Base-by-base conservation (phyloP, 2,888 invertebrate genomes). In the Cephus spinipes region DNA sequence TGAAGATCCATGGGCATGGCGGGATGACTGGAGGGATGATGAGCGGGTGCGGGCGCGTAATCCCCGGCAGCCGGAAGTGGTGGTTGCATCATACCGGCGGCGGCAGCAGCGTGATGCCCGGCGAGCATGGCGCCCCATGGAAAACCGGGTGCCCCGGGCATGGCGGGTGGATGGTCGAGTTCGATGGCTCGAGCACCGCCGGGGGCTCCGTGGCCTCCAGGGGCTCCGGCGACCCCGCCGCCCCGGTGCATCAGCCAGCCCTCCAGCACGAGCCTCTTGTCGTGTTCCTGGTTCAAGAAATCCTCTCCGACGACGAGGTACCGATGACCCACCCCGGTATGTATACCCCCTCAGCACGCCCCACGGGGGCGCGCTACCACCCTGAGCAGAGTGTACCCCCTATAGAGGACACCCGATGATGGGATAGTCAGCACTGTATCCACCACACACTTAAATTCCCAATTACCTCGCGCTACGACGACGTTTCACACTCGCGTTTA, bases 1-100 rank as follows among this genome's bases (percentile, higher is more conserved):
- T 97, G 97, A 87, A 97, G 94, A 92, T 97, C 97, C 97, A 97
- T 97, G 76, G 97, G 97, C 95, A 96, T 95, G 78, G 92, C 89
- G 78, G 92, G 90, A 82, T 91, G 91, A 79, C 88, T 90, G 86
- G 93, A 92, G 32, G 92, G 94, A 85, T 94, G 94, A 90, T 94
- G 94, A 80, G 93, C 93, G 87, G 88, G 85, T 79, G 87, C 87
- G 75, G 85, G 87, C 77, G 85, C 86, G 83, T 89, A 89, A 76
- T 90, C 89, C 79, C 86, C 89, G 77, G 85, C 85, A 71, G 89
- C 87, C 76, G 88, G 85, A 78, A 90, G 83, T 79, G 91, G 89
- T 78, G 94, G 94, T 91, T 94, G 94, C 94, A 94, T 94, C 93
- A 94, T 94, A 87, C 93, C 90, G 75, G 94, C 94, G 83, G 90